phyloP scores from a whole-genome alignment of 2,113 vertebrate genomes.

The Balaeniceps rex region DNA sequence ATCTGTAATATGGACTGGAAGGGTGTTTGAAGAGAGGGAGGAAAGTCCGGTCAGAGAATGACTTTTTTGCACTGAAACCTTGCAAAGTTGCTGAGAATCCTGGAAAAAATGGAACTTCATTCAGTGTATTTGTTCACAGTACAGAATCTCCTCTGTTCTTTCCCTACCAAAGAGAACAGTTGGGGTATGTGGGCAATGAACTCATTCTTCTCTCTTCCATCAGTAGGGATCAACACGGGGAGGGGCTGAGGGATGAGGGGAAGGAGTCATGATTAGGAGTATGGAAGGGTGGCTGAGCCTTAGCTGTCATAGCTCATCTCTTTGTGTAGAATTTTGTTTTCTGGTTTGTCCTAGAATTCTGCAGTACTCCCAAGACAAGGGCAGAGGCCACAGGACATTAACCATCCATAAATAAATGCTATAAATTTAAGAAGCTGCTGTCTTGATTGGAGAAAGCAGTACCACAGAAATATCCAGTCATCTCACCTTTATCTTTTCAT shows the following conservation, averaged over 20 bases:
- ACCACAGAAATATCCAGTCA: neutral
- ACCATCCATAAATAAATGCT: neutral
- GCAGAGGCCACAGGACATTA: neutral
- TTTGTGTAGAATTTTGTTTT: neutral
- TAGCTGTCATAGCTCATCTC: neutral
- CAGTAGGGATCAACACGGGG: neutral
- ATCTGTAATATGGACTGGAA: slow-evolving; percentile 90
- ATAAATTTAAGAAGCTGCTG: neutral
- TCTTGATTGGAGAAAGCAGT: neutral
- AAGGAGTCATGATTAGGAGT: neutral
- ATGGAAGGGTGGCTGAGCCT: neutral
- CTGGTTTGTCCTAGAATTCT: neutral
- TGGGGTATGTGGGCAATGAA: neutral
- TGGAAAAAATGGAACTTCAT: slow-evolving; percentile 7
- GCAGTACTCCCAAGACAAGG: neutral
- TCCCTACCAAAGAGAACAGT: neutral
- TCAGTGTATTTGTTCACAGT: neutral
- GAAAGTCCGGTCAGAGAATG: slow-evolving; percentile 78
- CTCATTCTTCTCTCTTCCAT: neutral
- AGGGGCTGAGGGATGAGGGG: neutral
- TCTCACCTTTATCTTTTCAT: slow-evolving; percentile 49
- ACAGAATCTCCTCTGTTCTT: neutral
- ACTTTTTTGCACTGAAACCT: slow-evolving; percentile 71
- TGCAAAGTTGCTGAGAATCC: slow-evolving; percentile 61
- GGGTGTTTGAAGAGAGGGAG: slow-evolving; percentile 86